A percentile compares a stretch with the other conserved stretches of the same genome.
phyloP scores from a whole-genome alignment of 2,888 invertebrate genomes.

The Eristalinus sepulchralis region DNA sequence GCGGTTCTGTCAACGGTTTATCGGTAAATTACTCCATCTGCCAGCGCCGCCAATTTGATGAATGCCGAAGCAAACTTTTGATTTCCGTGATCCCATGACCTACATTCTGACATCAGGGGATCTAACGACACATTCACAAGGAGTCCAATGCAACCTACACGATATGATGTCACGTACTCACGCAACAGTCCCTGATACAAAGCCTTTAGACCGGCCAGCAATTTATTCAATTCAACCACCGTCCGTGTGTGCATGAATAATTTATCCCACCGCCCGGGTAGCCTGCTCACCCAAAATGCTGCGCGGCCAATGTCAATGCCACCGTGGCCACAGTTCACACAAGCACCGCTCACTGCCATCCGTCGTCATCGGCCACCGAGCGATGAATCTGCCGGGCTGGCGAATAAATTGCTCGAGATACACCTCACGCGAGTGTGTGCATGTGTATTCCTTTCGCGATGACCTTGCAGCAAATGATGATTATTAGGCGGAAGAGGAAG shows the following conservation, averaged over 20 bases:
- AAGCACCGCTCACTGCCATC: background rate
- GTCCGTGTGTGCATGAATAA: background rate
- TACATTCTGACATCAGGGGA: background rate
- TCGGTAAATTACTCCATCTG: background rate
- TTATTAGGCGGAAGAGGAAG: constrained; percentile 19
- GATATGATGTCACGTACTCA: background rate
- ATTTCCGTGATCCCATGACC: constrained; percentile 1
- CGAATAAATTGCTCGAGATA: background rate
- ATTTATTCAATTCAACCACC: background rate
- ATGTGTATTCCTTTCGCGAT: background rate
- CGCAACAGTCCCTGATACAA: constrained; percentile 3
- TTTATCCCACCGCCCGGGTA: background rate
- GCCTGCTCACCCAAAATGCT: background rate
- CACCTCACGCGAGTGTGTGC: background rate
- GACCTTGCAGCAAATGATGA: constrained; percentile 11
- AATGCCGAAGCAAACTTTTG: background rate
- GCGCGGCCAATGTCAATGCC: constrained; percentile 12
- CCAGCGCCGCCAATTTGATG: background rate
- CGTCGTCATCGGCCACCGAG: background rate
- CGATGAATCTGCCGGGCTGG: background rate
- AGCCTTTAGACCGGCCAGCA: background rate
- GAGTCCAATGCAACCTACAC: background rate
- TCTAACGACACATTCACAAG: background rate
- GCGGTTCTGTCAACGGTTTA: background rate
- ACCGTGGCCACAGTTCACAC: background rate